These are phyloP conservation scores for Virgularia gustaviana DNA, from an alignment of 92 coral and sea anemone species.

Conservation along the genomic window DNA sequence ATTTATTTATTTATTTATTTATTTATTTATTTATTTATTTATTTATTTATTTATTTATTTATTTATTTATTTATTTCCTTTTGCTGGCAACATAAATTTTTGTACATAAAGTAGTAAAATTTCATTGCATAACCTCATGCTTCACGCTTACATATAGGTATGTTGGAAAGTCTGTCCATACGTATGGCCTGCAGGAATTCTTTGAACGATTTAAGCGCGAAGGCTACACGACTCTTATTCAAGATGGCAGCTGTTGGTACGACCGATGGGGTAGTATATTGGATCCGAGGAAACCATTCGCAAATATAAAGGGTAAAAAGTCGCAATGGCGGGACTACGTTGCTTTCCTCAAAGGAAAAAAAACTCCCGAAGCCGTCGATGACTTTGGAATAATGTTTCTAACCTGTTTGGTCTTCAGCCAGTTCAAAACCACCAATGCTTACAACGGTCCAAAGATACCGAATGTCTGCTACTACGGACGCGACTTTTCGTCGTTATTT, in stretches of 20 bases:
- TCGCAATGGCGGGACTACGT: slow-evolving; percentile 9
- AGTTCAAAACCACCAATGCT: slow-evolving; percentile 62
- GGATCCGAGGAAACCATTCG: slow-evolving; percentile 45
- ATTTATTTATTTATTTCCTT: too few relatives aligned
- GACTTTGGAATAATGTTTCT: slow-evolving; percentile 63
- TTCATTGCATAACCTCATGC: too few relatives aligned
- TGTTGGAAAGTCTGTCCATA: too few relatives aligned
- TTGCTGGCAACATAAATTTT: too few relatives aligned
- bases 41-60: too few relatives aligned
- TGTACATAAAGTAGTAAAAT: too few relatives aligned
- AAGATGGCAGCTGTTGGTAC: slow-evolving; percentile 29
- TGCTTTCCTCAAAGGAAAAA: slow-evolving; percentile 39
- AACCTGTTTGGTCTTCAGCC: slow-evolving; percentile 62
- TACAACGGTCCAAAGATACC: slow-evolving; percentile 32
- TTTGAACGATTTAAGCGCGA: background rate
- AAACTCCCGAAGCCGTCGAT: slow-evolving; percentile 40
- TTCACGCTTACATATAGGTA: too few relatives aligned
- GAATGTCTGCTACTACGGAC: slow-evolving; percentile 67
- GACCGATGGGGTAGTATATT: slow-evolving; percentile 22
- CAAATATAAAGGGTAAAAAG: background rate
- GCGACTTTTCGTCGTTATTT: slow-evolving; percentile 63
- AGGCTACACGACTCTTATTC: slow-evolving; percentile 22
- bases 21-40: too few relatives aligned
- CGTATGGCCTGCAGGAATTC: slow-evolving; percentile 13
- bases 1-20: too few relatives aligned